phyloP scores from a whole-genome alignment of 1,140 invertebrate species.

The Apis dorsata region DNA sequence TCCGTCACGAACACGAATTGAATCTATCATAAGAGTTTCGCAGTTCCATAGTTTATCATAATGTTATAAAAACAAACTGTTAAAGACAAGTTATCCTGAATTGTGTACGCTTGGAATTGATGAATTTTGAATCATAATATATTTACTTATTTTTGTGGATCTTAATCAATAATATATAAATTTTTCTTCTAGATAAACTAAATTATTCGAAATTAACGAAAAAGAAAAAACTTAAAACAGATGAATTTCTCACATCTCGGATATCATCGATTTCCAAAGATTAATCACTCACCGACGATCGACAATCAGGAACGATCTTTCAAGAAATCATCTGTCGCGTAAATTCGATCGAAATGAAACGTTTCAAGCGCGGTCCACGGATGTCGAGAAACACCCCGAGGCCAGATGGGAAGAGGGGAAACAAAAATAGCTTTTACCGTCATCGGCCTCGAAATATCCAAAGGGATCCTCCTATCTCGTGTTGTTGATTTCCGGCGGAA shows the following conservation, averaged over 20 bases:
- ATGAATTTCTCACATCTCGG: no score
- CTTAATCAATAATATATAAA: no score
- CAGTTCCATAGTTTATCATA: neutral
- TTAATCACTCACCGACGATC: no score
- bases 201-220: no score
- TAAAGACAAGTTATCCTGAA: neutral
- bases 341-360: neutral
- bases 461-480: neutral
- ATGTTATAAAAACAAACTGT: neutral
- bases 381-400: neutral
- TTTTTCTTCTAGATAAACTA: no score
- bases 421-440: constrained; percentile 17
- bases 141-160: no score
- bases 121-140: no score
- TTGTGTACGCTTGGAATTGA: no score
- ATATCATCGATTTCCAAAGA: no score
- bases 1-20: neutral
- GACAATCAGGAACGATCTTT: neutral
- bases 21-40: neutral
- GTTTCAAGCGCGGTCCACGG: neutral
- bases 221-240: no score
- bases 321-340: neutral
- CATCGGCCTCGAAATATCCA: neutral
- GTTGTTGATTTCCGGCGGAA: constrained; percentile 22
- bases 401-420: neutral